phyloP scores from a whole-genome alignment of 2,888 invertebrate genomes.

The Pristionchus mayeri region DNA sequence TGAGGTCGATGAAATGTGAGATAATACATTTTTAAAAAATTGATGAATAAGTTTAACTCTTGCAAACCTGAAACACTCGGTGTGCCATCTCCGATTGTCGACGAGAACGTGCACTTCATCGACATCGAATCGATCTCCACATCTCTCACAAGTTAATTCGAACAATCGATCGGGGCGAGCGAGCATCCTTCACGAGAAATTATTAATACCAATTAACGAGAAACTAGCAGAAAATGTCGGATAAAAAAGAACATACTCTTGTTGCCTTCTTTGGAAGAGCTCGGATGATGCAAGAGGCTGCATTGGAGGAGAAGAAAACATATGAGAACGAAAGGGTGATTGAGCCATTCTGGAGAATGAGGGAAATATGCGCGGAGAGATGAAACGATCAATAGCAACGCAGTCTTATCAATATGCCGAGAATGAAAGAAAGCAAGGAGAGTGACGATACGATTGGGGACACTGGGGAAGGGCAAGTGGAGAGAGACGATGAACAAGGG shows the following conservation, averaged over 20 bases:
- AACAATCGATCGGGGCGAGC: conserved; percentile 13
- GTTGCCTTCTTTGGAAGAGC: neutral
- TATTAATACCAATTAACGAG: neutral
- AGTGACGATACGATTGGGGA: conserved; percentile 29
- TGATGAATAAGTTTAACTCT: no score
- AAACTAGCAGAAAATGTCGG: neutral
- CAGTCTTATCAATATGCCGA: conserved; percentile 35
- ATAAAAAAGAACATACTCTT: neutral
- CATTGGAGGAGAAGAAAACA: conserved; percentile 11
- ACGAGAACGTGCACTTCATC: conserved; percentile 53
- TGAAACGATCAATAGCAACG: conserved; percentile 1
- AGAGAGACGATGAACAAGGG: conserved; percentile 27
- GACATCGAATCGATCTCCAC: conserved; percentile 51
- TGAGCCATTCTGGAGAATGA: conserved; percentile 26
- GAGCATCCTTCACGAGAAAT: neutral
- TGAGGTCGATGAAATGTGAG: no score
- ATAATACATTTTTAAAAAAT: no score
- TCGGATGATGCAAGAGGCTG: conserved; percentile 18
- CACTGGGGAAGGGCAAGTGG: conserved; percentile 18
- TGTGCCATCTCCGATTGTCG: conserved; percentile 44
- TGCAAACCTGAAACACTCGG: neutral
- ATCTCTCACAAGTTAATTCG: conserved; percentile 50
- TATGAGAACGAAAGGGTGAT: conserved; percentile 24
- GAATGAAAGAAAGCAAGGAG: neutral
- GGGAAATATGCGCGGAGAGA: neutral